phyloP scores from a whole-genome alignment of 2,113 vertebrate species.

The Gymnocephalus cernua region DNA sequence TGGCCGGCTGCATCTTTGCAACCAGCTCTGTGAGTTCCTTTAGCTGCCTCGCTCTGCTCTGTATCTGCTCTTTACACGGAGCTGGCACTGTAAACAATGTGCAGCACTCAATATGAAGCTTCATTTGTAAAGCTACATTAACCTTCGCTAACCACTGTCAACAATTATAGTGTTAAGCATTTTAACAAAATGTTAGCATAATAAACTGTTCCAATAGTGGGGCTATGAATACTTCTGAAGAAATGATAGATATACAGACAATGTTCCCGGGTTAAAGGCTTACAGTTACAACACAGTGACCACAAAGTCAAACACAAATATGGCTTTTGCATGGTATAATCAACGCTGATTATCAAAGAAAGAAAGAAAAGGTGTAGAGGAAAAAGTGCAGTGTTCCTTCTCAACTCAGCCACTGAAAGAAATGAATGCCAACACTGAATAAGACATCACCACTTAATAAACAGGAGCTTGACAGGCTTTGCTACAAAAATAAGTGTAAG shows the following conservation, averaged over 20 bases:
- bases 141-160: neutral
- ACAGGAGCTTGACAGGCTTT: too few relatives aligned
- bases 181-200: too few relatives aligned
- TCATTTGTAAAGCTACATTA: slow-evolving; percentile 31
- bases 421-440: too few relatives aligned
- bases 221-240: neutral
- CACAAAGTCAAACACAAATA: neutral
- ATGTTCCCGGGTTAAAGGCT: neutral
- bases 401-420: too few relatives aligned
- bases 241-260: neutral
- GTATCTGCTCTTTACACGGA: neutral
- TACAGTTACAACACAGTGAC: neutral
- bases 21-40: slow-evolving; percentile 2
- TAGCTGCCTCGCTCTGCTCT: neutral
- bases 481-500: too few relatives aligned
- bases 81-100: slow-evolving; percentile 10
- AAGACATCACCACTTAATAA: too few relatives aligned
- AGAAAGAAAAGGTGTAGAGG: neutral
- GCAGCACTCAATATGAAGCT: neutral
- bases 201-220: neutral
- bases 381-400: too few relatives aligned
- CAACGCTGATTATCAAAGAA: neutral
- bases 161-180: neutral
- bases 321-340: neutral
- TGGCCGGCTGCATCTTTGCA: slow-evolving; percentile 5